Conservation (phyloP, 2,888 invertebrate species). For the Drosophila stalkeri region DNA sequence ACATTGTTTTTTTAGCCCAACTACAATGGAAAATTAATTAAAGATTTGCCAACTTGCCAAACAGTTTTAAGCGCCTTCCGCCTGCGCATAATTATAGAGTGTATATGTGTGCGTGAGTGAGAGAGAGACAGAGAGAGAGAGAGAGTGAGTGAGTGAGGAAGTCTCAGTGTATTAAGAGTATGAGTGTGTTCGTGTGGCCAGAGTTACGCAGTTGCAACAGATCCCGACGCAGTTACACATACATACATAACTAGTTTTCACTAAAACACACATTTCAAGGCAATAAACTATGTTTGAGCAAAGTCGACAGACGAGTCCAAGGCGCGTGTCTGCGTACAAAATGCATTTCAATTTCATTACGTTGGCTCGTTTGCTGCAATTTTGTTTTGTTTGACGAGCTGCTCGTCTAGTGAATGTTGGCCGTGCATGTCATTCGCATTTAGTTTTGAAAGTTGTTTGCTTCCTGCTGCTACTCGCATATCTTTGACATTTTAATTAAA, state of each 20-base stretch:
- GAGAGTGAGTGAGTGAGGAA: neutral
- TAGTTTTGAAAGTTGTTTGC: constrained; percentile 77
- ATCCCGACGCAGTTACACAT: constrained; percentile 38
- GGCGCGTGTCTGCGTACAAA: constrained; percentile 60
- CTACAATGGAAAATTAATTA: constrained; percentile 69
- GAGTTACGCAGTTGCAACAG: constrained; percentile 25
- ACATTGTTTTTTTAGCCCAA: constrained; percentile 22
- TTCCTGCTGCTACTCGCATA: constrained; percentile 61
- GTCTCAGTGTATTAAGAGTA: neutral
- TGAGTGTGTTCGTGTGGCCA: constrained; percentile 2
- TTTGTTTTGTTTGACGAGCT: constrained; percentile 22
- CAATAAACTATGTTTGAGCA: constrained; percentile 64
- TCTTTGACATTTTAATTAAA: constrained; percentile 55
- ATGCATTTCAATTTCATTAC: constrained; percentile 68
- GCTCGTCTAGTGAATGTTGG: constrained; percentile 58
- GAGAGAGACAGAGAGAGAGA: too few relatives aligned
- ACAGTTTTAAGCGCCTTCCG: constrained; percentile 46
- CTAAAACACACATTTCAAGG: constrained; percentile 68
- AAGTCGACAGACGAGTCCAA: constrained; percentile 45
- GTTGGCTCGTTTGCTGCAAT: constrained; percentile 20
- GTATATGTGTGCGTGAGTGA: neutral
- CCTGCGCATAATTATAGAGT: constrained; percentile 22
- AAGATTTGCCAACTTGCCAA: constrained; percentile 46
- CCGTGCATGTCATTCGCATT: constrained; percentile 73
- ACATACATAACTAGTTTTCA: constrained; percentile 60